These are phyloP conservation scores for Pteria penguin DNA, from an alignment of 2,888 invertebrate species.

Conservation along the genomic window DNA sequence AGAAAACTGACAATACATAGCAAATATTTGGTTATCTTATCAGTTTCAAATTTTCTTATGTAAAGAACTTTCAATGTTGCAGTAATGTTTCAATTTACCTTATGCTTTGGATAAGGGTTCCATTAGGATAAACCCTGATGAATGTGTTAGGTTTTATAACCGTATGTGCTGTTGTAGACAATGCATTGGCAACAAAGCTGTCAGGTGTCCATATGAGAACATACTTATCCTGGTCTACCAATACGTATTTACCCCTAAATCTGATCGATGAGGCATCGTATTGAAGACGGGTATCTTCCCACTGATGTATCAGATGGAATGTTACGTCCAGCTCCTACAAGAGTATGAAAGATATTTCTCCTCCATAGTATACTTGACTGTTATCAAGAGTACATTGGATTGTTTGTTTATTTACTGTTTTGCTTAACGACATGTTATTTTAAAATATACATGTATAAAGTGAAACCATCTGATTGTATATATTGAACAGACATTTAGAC, in stretches of 20 bases:
- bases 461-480: too few species aligned
- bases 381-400: too few species aligned
- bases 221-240: slow-evolving; percentile 9
- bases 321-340: slow-evolving; percentile 9
- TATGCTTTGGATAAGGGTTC: slow-evolving; percentile 18
- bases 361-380: background rate
- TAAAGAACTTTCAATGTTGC: too few species aligned
- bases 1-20: too few species aligned
- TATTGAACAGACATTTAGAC: too few species aligned
- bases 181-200: slow-evolving; percentile 18
- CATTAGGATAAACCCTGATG: slow-evolving; percentile 30
- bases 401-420: too few species aligned
- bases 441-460: too few species aligned
- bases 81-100: slow-evolving; percentile 23
- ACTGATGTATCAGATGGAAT: slow-evolving; percentile 21
- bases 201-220: slow-evolving; percentile 28
- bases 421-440: too few species aligned
- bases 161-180: slow-evolving; percentile 11
- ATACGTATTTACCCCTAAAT: slow-evolving; percentile 6
- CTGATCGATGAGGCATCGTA: slow-evolving; percentile 9
- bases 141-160: slow-evolving; percentile 27
- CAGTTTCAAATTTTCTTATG: too few species aligned
- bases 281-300: slow-evolving; percentile 17
- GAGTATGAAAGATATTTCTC: background rate
- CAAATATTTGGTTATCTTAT: too few species aligned